Evolutionary conservation across 2,888 invertebrate genomes (phyloP).

Genomic region (Pemphredon lugubris): DNA sequence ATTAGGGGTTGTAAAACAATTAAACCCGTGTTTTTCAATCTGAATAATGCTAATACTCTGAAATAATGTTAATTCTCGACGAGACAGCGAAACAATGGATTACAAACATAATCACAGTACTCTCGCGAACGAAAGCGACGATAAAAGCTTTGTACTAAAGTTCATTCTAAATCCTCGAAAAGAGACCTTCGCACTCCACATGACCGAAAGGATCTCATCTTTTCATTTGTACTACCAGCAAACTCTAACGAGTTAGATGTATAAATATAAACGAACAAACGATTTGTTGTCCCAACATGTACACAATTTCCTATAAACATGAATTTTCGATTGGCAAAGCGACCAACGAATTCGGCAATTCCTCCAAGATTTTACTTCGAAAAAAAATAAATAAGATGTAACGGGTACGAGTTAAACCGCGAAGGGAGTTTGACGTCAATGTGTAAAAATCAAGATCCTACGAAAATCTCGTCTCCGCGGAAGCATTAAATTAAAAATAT

Average conservation of each 20-base stretch:
- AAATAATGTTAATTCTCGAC: slow-evolving; percentile 38
- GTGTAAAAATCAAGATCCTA: no score
- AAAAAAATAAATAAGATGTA: slow-evolving; percentile 23
- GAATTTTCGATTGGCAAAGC: slow-evolving; percentile 3
- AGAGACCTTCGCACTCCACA: not conserved
- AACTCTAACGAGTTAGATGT: slow-evolving; percentile 39
- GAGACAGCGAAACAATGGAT: slow-evolving; percentile 35
- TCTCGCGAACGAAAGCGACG: slow-evolving; percentile 48
- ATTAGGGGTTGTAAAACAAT: no score
- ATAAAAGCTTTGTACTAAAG: slow-evolving; percentile 52
- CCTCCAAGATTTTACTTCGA: not conserved
- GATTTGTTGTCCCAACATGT: slow-evolving; percentile 10
- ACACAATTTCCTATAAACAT: slow-evolving; percentile 25
- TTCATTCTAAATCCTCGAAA: slow-evolving; percentile 33
- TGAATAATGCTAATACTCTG: no score
- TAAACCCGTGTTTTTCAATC: no score
- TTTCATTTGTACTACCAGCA: slow-evolving; percentile 47
- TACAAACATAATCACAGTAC: slow-evolving; percentile 50
- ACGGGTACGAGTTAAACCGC: slow-evolving; percentile 12
- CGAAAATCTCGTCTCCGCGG: slow-evolving; percentile 10
- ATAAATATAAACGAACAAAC: slow-evolving; percentile 24
- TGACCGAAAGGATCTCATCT: slow-evolving; percentile 26
- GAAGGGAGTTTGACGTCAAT: no score
- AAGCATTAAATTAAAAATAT: slow-evolving; percentile 21
- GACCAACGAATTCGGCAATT: slow-evolving; percentile 12